Conservation (phyloP, 2,113 vertebrate species). For the Mus pahari region DNA sequence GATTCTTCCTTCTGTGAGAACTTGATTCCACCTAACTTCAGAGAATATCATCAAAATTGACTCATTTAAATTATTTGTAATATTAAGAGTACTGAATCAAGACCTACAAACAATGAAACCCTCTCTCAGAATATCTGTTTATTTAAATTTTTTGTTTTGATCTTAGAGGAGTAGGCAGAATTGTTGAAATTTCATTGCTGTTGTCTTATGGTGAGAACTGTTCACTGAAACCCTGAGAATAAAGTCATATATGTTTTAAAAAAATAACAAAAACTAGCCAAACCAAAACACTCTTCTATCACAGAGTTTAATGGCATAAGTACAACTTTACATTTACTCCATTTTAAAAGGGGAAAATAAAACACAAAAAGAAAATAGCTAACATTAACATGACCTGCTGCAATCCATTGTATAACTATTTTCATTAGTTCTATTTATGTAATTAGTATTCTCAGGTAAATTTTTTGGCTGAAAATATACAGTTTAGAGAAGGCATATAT, state of each 20-base stretch:
- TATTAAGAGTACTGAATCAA: background rate
- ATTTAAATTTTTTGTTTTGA: background rate
- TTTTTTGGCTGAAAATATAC: background rate
- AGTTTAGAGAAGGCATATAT: background rate
- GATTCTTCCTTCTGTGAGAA: background rate
- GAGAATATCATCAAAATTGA: background rate
- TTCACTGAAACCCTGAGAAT: background rate
- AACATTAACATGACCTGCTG: background rate
- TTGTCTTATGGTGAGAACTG: background rate
- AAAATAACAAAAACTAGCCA: background rate
- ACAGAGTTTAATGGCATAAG: background rate
- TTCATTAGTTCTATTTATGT: slow-evolving; percentile 30
- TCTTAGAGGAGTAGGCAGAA: background rate
- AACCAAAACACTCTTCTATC: background rate
- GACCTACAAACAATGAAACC: background rate
- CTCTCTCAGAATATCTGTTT: slow-evolving; percentile 21
- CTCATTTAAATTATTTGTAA: background rate
- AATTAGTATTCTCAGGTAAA: background rate
- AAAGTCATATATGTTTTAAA: background rate
- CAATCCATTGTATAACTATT: background rate
- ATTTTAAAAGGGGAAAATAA: background rate
- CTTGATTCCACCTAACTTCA: background rate
- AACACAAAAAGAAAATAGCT: background rate
- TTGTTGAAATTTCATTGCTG: background rate
- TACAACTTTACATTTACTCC: background rate